phyloP scores from a whole-genome alignment of 2,888 invertebrate genomes.

The Dolomedes plantarius region DNA sequence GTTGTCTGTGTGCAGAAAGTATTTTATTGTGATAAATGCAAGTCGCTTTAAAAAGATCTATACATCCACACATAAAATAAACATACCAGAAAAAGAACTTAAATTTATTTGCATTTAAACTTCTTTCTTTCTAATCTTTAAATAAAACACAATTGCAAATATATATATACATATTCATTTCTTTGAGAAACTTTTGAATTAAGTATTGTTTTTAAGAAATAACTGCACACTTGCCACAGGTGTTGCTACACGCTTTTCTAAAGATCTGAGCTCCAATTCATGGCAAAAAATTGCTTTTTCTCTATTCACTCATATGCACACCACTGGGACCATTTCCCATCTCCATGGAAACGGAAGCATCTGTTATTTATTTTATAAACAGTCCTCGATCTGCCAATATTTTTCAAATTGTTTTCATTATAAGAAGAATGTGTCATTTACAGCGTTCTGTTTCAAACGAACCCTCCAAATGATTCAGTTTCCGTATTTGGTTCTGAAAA shows the following conservation, averaged over 20 bases:
- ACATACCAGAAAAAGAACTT: no score
- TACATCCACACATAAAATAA: no score
- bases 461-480: neutral
- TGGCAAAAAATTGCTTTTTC: conserved; percentile 21
- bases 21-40: no score
- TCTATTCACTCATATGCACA: conserved; percentile 33
- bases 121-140: no score
- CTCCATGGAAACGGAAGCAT: conserved; percentile 52
- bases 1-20: no score
- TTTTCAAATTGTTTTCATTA: conserved; percentile 60
- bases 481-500: neutral
- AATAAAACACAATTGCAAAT: no score
- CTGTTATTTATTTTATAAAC: conserved; percentile 53
- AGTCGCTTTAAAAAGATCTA: no score
- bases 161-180: no score
- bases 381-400: conserved; percentile 49
- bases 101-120: no score
- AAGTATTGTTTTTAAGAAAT: neutral
- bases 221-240: neutral
- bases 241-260: neutral
- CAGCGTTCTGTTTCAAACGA: conserved; percentile 40
- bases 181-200: neutral
- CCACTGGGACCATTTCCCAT: conserved; percentile 5
- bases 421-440: conserved; percentile 41
- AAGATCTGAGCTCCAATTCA: neutral